Evolutionary conservation across 2,113 vertebrate genomes (phyloP), one percentile per base, ranked within the genome.

Genomic region (Oryzias javanicus): DNA sequence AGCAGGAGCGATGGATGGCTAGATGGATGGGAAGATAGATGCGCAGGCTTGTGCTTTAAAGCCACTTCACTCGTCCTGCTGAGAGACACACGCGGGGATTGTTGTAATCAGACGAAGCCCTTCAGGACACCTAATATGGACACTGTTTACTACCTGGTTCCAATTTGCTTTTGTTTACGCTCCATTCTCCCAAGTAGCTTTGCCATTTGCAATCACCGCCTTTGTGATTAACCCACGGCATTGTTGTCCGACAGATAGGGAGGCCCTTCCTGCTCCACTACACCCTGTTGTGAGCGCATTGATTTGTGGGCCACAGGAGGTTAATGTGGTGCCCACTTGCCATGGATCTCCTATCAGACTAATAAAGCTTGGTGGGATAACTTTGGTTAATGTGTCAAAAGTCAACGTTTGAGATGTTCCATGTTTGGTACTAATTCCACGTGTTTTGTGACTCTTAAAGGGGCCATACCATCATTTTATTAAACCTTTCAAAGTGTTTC

Each of bases 71-170:
- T 86, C 66, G 70, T 81, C 78, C 51, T 22, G 46, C 74, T 27
- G 48, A 70, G 74, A 74, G 77, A 81, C 69, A 69, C 62, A 60
- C 55, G 64, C 52, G 3, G 64, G 79, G 81, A 84, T 85, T 85
- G 84, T 72, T 74, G 79, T 88, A 89, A 90, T 90, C 87, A 90
- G 82, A 55, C 50, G 16, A 61, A 67, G 27, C 57, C 72, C 81
- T 86, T 47, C 49, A 57, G 69, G 69, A 81, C 55, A 51, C 55
- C 68, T 63, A 70, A 77, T 63, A 67, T 75, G 48, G 77, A 79
- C 50, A 60, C 72, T 17, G 54, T 58, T 58, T 78, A 84, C 84
- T 87, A 84, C 83, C 80, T 86, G 78, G 40, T 82, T 79, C 69
- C 74, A 70, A 74, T 85, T 72, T 81, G 74, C 55, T 60, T 76